phyloP scores from a whole-genome alignment of 2,797 vertebrate species.

The Caiman crocodilus region DNA sequence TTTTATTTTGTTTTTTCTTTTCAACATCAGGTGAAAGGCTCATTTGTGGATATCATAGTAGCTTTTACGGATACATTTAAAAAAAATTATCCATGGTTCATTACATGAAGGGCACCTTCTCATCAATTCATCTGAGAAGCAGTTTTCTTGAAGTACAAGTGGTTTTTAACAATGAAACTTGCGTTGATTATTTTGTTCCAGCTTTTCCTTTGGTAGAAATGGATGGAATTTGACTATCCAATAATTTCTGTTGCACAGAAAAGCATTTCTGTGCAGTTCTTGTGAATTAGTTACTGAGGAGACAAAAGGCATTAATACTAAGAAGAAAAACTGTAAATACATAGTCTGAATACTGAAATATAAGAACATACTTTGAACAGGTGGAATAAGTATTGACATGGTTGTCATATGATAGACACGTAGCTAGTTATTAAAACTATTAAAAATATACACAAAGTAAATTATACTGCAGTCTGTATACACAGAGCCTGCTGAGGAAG shows the following conservation, averaged over 20 bases:
- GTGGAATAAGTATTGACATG: slow-evolving; percentile 27
- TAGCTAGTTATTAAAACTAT: slow-evolving; percentile 31
- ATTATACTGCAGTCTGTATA: background rate
- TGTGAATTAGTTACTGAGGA: slow-evolving; percentile 7
- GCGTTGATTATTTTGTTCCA: slow-evolving; percentile 34
- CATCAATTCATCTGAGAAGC: background rate
- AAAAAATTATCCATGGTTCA: background rate
- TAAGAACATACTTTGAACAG: slow-evolving; percentile 11
- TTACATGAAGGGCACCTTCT: background rate
- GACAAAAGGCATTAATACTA: slow-evolving; percentile 46
- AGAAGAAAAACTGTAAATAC: slow-evolving; percentile 19
- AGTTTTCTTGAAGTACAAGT: background rate
- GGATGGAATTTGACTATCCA: slow-evolving; percentile 34
- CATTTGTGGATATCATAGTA: slow-evolving; percentile 36
- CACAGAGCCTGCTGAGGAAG: background rate
- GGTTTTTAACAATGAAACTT: background rate
- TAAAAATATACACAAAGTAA: slow-evolving; percentile 17
- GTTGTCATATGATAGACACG: slow-evolving; percentile 34
- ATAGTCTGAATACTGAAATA: slow-evolving; percentile 15
- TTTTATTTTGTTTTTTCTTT: background rate
- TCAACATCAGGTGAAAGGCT: slow-evolving; percentile 19
- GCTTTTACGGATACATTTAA: background rate
- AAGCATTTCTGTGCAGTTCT: slow-evolving; percentile 53
- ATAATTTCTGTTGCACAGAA: slow-evolving; percentile 63
- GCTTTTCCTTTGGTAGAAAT: slow-evolving; percentile 48